Conservation (phyloP, 2,888 invertebrate species). For the Cephonodes hylas region DNA sequence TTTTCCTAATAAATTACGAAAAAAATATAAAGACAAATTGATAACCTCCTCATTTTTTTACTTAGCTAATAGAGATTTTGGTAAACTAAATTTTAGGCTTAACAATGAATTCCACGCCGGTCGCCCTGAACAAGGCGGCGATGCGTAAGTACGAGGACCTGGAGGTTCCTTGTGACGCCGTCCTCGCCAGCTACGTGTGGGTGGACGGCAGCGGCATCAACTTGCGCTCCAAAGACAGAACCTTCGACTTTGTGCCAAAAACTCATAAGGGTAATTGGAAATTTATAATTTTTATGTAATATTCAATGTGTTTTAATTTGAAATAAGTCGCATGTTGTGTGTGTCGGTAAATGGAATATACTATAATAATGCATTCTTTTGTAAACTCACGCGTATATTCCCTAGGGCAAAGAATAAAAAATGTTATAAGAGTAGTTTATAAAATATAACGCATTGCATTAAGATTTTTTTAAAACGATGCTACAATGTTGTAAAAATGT, state of each 20-base stretch:
- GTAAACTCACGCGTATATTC: too few relatives aligned
- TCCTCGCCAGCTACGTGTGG: slow-evolving; percentile 87
- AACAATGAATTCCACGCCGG: slow-evolving; percentile 63
- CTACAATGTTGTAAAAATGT: too few relatives aligned
- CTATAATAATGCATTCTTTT: too few relatives aligned
- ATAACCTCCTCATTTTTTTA: too few relatives aligned
- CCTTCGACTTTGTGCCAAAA: slow-evolving; percentile 84
- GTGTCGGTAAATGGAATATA: too few relatives aligned
- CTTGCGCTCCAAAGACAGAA: slow-evolving; percentile 85
- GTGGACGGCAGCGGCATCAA: slow-evolving; percentile 88
- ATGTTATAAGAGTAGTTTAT: too few relatives aligned
- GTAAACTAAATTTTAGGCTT: slow-evolving; percentile 19
- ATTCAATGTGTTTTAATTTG: too few relatives aligned
- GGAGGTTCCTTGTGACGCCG: slow-evolving; percentile 80
- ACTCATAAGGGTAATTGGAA: slow-evolving; percentile 64
- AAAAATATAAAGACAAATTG: too few relatives aligned
- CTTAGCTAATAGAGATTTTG: slow-evolving; percentile 1
- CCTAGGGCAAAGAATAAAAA: too few relatives aligned
- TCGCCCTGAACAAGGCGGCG: slow-evolving; percentile 68
- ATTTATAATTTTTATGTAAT: not conserved
- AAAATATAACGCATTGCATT: too few relatives aligned
- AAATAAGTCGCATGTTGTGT: too few relatives aligned
- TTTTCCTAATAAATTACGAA: not conserved
- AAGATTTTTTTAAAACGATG: too few relatives aligned
- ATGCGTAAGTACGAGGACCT: slow-evolving; percentile 82